Evolutionary conservation across 1,140 invertebrate genomes (phyloP).

Genomic region (Lordiphosa stackelbergi): DNA sequence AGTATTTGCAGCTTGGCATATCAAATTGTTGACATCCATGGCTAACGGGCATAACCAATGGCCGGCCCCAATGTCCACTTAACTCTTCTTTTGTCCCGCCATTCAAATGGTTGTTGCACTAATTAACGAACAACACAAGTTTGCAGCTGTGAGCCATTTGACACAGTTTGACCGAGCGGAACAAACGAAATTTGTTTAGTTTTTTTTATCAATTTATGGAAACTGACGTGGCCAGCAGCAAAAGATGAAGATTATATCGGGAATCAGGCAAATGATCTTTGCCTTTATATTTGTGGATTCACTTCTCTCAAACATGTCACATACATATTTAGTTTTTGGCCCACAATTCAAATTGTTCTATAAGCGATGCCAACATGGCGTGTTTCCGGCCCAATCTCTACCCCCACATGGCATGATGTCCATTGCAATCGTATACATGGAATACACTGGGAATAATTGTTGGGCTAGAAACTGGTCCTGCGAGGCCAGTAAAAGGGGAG

Average conservation of each 20-base stretch:
- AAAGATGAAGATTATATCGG: not conserved
- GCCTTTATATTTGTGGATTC: not conserved
- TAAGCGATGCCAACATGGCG: constrained; percentile 10
- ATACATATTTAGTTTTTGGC: not conserved
- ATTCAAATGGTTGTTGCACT: constrained; percentile 21
- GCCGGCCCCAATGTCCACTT: constrained; percentile 4
- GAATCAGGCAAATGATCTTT: not conserved
- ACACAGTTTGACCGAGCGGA: constrained; percentile 70
- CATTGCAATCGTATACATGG: too few species aligned
- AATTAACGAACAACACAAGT: constrained; percentile 25
- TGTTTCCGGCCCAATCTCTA: not conserved
- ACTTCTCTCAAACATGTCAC: not conserved
- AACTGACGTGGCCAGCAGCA: constrained; percentile 55
- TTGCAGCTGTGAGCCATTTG: constrained; percentile 67
- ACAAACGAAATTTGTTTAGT: constrained; percentile 40
- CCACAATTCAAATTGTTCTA: constrained; percentile 4
- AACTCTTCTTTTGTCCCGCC: constrained; percentile 1
- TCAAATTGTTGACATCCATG: constrained; percentile 18
- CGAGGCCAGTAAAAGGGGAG: too few species aligned
- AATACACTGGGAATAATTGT: too few species aligned
- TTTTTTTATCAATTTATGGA: constrained; percentile 48
- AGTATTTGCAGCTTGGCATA: too few species aligned
- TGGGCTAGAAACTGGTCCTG: not conserved
- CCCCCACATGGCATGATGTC: not conserved
- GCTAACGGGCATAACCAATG: constrained; percentile 45